Percentiles rank a stretch among this genome's conserved stretches.
Evolutionary conservation across 2,797 vertebrate genomes (phyloP).

Genomic region (Smutsia gigantea): DNA sequence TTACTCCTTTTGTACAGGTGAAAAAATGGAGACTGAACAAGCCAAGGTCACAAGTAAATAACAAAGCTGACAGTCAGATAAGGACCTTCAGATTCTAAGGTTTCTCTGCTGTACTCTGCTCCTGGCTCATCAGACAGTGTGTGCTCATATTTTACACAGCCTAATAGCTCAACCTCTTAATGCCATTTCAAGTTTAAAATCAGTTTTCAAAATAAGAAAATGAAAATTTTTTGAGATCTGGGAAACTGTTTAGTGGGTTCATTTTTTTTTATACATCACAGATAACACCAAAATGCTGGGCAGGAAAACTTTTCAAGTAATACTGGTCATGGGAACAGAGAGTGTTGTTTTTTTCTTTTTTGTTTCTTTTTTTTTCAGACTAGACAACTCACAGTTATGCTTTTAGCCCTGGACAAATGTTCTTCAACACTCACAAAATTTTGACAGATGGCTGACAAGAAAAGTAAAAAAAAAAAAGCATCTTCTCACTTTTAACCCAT

Average conservation of each 20-base stretch:
- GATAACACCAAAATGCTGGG: neutral
- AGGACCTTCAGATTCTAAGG: neutral
- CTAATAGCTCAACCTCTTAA: neutral
- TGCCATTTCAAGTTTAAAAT: neutral
- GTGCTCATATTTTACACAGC: neutral
- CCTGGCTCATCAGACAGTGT: neutral
- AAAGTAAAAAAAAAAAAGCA: slow-evolving; percentile 51
- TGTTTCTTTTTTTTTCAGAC: neutral
- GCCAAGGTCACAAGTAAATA: neutral
- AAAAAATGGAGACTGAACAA: neutral
- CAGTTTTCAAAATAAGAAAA: neutral
- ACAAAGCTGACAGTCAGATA: neutral
- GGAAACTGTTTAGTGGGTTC: neutral
- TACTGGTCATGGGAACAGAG: neutral
- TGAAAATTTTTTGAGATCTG: neutral
- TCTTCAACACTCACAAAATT: slow-evolving; percentile 62
- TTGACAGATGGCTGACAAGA: slow-evolving; percentile 67
- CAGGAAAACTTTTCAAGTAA: neutral
- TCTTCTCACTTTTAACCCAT: slow-evolving; percentile 65
- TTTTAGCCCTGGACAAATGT: slow-evolving; percentile 64
- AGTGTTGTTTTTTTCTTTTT: neutral
- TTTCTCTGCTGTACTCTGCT: neutral
- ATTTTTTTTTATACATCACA: neutral
- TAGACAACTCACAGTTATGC: slow-evolving; percentile 49
- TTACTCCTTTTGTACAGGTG: neutral